Conservation (phyloP, 2,888 invertebrate genomes). For the Rhorus exstirpatorius region DNA sequence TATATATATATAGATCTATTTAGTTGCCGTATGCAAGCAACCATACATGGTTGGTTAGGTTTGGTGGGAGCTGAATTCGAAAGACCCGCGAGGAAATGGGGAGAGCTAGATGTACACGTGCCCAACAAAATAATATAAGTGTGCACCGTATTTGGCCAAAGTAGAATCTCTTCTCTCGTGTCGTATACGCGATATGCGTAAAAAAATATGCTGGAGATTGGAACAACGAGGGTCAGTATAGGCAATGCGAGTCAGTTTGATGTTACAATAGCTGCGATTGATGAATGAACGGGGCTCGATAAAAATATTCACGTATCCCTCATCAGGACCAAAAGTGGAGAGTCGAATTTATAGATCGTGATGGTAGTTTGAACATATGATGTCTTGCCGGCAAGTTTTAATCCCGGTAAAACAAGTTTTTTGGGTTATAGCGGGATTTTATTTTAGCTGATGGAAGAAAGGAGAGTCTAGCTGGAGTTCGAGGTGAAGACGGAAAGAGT, state of each 20-base stretch:
- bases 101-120: constrained; percentile 32
- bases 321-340: not conserved
- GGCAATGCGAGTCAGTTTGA: not conserved
- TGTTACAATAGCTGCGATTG: not conserved
- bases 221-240: not conserved
- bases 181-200: not conserved
- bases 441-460: too few relatives aligned
- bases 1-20: constrained; percentile 19
- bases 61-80: not conserved
- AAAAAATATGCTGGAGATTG: not conserved
- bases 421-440: too few relatives aligned
- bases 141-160: constrained; percentile 12
- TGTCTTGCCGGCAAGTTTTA: too few relatives aligned
- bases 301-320: not conserved
- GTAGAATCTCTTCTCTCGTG: constrained; percentile 17
- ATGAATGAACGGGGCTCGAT: not conserved
- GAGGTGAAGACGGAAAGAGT: too few relatives aligned
- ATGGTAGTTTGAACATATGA: too few relatives aligned
- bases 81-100: constrained; percentile 8
- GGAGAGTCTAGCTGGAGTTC: too few relatives aligned
- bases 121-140: constrained; percentile 1
- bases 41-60: too few relatives aligned
- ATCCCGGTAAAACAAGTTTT: too few relatives aligned
- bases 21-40: constrained; percentile 18
- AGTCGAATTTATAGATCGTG: too few relatives aligned